Evolutionary conservation across 2,888 invertebrate species (phyloP).

Genomic region (Pollenia angustigena): DNA sequence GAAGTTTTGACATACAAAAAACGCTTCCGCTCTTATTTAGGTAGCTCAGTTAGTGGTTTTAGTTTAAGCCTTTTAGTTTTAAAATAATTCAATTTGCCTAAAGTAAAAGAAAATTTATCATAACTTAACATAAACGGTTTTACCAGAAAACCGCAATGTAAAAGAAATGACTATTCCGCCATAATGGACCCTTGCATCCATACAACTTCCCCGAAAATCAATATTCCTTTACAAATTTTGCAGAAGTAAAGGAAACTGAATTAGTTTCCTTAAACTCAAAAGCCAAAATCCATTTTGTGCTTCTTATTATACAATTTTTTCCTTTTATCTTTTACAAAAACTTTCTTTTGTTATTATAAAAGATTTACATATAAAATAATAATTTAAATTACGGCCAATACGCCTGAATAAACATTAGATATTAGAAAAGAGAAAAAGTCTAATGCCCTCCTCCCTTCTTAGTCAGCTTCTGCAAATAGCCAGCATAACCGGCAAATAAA

Average conservation of each 20-base stretch:
- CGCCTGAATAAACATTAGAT: conserved; percentile 81
- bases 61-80: too few species aligned
- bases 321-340: not conserved
- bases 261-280: not conserved
- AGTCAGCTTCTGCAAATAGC: not conserved
- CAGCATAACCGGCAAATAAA: conserved; percentile 10
- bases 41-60: too few species aligned
- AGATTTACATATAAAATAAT: conserved; percentile 70
- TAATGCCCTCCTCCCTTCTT: conserved; percentile 26
- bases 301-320: not conserved
- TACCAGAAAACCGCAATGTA: too few species aligned
- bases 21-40: too few species aligned
- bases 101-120: too few species aligned
- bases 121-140: too few species aligned
- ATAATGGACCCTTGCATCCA: too few species aligned
- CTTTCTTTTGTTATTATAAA: conserved; percentile 34
- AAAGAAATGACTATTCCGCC: too few species aligned
- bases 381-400: conserved; percentile 60
- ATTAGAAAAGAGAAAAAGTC: conserved; percentile 73
- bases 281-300: not conserved
- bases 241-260: not conserved
- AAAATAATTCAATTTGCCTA: too few species aligned
- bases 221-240: too few species aligned
- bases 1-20: too few species aligned
- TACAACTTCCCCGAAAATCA: too few species aligned